Conservation (phyloP, 2,888 invertebrate genomes). For the Pseudeuparius sepicola region DNA sequence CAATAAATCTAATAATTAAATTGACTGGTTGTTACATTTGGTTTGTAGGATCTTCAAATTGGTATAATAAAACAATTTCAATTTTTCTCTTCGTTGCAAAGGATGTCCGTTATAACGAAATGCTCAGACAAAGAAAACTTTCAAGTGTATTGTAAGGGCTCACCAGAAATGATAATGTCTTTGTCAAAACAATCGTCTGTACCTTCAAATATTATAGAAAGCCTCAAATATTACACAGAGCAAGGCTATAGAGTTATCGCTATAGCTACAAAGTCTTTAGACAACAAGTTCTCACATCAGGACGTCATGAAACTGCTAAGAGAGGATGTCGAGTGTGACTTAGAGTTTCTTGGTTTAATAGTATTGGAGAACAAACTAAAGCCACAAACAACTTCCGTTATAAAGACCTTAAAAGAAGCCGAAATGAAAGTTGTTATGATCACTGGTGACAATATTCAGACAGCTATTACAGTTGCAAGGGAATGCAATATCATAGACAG, state of each 20-base stretch:
- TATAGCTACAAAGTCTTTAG: slow-evolving; percentile 50
- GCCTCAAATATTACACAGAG: slow-evolving; percentile 73
- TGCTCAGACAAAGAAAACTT: slow-evolving; percentile 57
- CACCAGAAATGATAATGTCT: slow-evolving; percentile 81
- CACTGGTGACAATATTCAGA: slow-evolving; percentile 85
- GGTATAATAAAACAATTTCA: slow-evolving; percentile 64
- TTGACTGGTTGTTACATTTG: too few relatives aligned
- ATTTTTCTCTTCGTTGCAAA: slow-evolving; percentile 74
- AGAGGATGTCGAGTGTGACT: slow-evolving; percentile 69
- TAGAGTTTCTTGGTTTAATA: slow-evolving; percentile 78
- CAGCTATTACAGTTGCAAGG: slow-evolving; percentile 83
- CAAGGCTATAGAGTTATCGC: slow-evolving; percentile 87
- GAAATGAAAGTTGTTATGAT: slow-evolving; percentile 91
- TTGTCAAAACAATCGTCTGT: slow-evolving; percentile 65
- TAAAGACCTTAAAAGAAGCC: slow-evolving; percentile 68
- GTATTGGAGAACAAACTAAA: slow-evolving; percentile 93
- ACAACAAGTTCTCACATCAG: too few relatives aligned
- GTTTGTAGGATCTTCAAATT: too few relatives aligned
- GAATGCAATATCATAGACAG: slow-evolving; percentile 66
- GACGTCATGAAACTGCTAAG: slow-evolving; percentile 61
- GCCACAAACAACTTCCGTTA: slow-evolving; percentile 71
- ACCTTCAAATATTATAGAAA: slow-evolving; percentile 63
- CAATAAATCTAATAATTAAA: too few relatives aligned
- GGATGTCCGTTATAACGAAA: slow-evolving; percentile 80
- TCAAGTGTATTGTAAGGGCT: slow-evolving; percentile 82